Base-by-base conservation (phyloP, 2,888 invertebrate genomes). In the Nemotelus pantherinus region DNA sequence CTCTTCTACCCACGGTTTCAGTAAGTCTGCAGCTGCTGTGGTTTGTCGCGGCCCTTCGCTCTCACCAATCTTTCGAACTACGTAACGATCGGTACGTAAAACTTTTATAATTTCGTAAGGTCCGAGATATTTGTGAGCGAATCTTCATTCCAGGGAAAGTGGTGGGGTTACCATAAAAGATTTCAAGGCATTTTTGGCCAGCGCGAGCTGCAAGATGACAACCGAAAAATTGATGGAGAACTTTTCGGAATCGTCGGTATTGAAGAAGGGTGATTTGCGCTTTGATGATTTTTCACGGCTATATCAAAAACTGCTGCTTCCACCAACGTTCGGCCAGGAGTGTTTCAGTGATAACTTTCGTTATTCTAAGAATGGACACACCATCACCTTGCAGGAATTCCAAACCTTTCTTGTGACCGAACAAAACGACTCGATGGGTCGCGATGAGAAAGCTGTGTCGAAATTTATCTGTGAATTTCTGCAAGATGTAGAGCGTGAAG, bases 171-270 rank as follows among this genome's bases (percentile, higher is more conserved):
- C 94, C 2, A 86, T 98, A 80, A 97, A 96, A 86, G 97, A 97
- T 85, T 90, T 98, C 41, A 98, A 98, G 86, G 91, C 92, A 39
- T 97, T 98, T 87, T 88, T 98, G 76, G 93, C 95, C 47, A 92
- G 94, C 87, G 92, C 97, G 60, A 96, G 97, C 86, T 96, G 93
- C 86, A 98, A 98, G 89, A 92, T 97, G 85, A 90, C 94, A 3
- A 97, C 95, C 2, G 93, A 90, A 82, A 94, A 93, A 84, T 88
- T 98, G 60, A 90, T 96, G 84, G 94, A 95, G 83, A 88, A 93
- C 79, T 95, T 96, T 85, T 93, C 94, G 88, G 95, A 95, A 83
- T 94, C 96, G n/a, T 96, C 96, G 86, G 90, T 91, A 0, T 89
- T 90, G 58, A 92, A 91, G 81, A 89, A 92, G 80, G 93, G 92